phyloP scores from a whole-genome alignment of 1,140 invertebrate species.

The Solenopsis fugax region DNA sequence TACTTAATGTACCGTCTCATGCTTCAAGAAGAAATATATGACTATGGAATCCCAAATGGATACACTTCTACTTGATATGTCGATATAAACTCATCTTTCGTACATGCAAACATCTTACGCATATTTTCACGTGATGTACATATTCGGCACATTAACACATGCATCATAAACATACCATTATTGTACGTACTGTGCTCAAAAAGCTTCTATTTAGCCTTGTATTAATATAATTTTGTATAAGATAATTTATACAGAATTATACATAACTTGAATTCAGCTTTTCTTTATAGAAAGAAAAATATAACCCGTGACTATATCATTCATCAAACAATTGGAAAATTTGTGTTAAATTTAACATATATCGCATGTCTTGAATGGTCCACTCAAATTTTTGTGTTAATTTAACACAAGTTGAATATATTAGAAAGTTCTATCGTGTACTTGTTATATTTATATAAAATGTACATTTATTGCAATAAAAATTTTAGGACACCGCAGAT shows the following conservation, averaged over 20 bases:
- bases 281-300: slow-evolving; percentile 10
- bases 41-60: neutral
- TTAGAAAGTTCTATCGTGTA: too few species aligned
- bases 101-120: neutral
- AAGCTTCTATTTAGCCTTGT: neutral
- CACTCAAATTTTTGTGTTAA: too few species aligned
- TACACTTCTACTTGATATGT: neutral
- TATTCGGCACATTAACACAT: neutral
- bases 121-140: neutral
- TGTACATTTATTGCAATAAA: neutral
- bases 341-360: too few species aligned
- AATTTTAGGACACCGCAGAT: neutral
- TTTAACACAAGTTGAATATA: too few species aligned
- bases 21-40: slow-evolving; percentile 48
- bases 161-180: neutral
- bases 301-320: neutral
- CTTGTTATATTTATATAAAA: neutral
- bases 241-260: neutral
- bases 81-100: neutral
- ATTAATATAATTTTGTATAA: neutral
- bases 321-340: neutral
- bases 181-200: neutral
- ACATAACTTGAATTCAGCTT: neutral
- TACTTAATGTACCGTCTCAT: slow-evolving; percentile 10
- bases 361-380: too few species aligned